Percentiles rank a stretch among this genome's conserved stretches.
These are phyloP conservation scores for Spilogale gracilis DNA, from an alignment of 2,113 vertebrate genomes.

Conservation along the genomic window DNA sequence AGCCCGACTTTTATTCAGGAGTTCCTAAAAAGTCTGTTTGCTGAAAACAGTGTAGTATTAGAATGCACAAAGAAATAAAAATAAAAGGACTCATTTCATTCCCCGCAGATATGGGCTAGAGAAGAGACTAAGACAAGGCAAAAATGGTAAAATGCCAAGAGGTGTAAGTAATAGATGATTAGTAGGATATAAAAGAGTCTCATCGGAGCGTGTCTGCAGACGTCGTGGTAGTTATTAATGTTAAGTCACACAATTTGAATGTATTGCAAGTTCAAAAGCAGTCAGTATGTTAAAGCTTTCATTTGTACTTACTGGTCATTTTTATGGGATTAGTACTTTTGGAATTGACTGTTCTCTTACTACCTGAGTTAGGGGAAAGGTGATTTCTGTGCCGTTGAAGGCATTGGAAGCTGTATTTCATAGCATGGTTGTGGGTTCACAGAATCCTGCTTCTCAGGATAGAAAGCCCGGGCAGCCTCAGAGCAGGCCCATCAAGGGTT, in stretches of 20 bases:
- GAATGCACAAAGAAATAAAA: not conserved
- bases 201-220: not conserved
- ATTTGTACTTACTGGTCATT: not conserved
- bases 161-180: fast-evolving
- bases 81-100: not conserved
- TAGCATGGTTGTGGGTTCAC: not conserved
- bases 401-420: fast-evolving
- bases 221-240: not conserved
- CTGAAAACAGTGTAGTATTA: not conserved
- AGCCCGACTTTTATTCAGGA: not conserved
- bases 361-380: not conserved
- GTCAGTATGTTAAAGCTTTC: not conserved
- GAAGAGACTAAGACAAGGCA: not conserved
- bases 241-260: not conserved
- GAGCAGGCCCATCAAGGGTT: not conserved
- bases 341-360: too few relatives aligned
- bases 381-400: not conserved
- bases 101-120: not conserved
- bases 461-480: not conserved
- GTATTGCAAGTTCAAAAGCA: not conserved
- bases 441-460: not conserved
- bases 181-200: fast-evolving
- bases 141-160: too few relatives aligned
- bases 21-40: not conserved
- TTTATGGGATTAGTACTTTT: too few relatives aligned